Percentiles rank a stretch among this genome's conserved stretches.
Conservation (phyloP, 2,888 invertebrate species). For the Caenorhabditis afra region DNA sequence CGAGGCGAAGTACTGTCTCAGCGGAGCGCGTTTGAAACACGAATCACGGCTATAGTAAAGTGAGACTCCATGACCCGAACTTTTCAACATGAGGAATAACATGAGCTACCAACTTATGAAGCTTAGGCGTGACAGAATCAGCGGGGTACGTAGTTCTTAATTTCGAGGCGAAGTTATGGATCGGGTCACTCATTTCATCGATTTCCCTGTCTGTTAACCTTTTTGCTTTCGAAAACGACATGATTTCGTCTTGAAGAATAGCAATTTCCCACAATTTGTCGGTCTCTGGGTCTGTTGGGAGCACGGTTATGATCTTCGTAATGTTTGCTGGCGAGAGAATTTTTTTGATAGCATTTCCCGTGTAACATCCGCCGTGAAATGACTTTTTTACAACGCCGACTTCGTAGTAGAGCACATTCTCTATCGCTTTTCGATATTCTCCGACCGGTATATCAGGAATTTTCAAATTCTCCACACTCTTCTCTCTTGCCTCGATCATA, state of each 20-base stretch:
- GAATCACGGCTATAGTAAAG: too few relatives aligned
- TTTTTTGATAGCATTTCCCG: too few relatives aligned
- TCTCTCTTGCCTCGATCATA: too few relatives aligned
- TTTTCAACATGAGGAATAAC: not conserved
- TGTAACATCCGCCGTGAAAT: too few relatives aligned
- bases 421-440: too few relatives aligned
- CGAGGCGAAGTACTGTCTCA: too few relatives aligned
- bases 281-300: not conserved
- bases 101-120: not conserved
- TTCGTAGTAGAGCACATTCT: too few relatives aligned
- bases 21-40: too few relatives aligned
- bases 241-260: not conserved
- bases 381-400: too few relatives aligned
- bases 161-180: not conserved
- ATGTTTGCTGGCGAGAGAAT: not conserved
- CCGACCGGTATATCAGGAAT: too few relatives aligned
- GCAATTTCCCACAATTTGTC: not conserved
- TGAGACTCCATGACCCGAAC: not conserved
- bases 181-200: not conserved
- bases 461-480: too few relatives aligned
- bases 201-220: not conserved
- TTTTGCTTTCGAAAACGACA: not conserved
- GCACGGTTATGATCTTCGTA: not conserved
- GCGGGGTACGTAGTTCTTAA: not conserved
- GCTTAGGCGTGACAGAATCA: not conserved